Conservation (phyloP, 2,797 vertebrate genomes). For the Tarsius wallacei region DNA sequence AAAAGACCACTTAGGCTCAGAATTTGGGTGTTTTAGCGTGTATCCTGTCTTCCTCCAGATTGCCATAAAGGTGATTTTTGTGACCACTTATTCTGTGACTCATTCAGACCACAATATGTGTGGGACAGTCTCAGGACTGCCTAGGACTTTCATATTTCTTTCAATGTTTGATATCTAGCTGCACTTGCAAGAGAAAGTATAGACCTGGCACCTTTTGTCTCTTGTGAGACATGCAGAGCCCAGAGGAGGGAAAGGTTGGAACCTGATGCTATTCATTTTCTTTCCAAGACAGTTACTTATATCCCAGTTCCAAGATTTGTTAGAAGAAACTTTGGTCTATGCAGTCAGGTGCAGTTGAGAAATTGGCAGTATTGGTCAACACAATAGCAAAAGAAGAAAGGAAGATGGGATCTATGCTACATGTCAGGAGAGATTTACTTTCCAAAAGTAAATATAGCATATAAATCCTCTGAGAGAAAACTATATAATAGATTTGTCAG, state of each 20-base stretch:
- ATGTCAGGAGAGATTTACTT: constrained; percentile 17
- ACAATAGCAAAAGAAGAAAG: background rate
- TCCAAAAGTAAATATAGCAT: background rate
- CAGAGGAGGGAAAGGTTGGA: background rate
- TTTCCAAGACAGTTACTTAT: constrained; percentile 2
- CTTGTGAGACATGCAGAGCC: background rate
- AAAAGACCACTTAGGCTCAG: background rate
- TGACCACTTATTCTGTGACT: background rate
- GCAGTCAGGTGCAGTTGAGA: background rate
- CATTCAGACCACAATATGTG: background rate
- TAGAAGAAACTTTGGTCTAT: background rate
- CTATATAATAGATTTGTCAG: constrained; percentile 3
- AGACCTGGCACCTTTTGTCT: background rate
- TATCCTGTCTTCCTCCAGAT: background rate
- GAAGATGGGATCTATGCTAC: background rate
- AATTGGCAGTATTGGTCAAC: background rate
- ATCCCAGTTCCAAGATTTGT: background rate
- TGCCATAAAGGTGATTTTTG: background rate
- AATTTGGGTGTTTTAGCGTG: background rate
- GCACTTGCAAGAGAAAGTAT: background rate
- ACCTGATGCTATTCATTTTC: background rate
- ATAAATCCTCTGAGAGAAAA: constrained; percentile 22
- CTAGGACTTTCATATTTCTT: background rate
- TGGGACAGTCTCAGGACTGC: background rate
- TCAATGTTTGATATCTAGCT: background rate